A percentile compares a stretch with the other conserved stretches of the same genome.
Conservation (phyloP, 2,113 vertebrate genomes). For the Crotalus viridis region DNA sequence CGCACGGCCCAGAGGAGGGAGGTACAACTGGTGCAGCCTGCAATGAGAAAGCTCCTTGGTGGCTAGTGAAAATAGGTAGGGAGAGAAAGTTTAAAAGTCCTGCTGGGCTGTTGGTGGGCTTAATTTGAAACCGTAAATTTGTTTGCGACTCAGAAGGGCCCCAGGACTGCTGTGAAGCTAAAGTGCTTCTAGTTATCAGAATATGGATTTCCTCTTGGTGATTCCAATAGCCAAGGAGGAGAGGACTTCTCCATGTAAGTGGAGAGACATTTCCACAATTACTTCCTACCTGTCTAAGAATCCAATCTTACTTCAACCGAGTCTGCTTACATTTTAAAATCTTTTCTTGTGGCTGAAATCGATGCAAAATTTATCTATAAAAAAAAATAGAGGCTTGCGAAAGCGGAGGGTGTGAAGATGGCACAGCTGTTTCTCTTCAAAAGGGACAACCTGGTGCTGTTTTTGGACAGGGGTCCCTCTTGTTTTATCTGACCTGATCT, state of each 20-base stretch:
- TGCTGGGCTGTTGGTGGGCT: not conserved
- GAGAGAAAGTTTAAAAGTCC: not conserved
- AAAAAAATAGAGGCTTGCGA: not conserved
- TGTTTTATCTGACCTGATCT: too few species aligned
- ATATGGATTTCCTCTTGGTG: slow-evolving; percentile 12
- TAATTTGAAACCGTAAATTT: not conserved
- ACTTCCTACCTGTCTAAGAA: not conserved
- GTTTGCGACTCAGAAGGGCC: not conserved
- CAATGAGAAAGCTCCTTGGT: not conserved
- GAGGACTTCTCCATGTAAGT: not conserved
- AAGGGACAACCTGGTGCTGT: not conserved
- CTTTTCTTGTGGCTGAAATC: not conserved
- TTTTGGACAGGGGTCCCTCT: not conserved
- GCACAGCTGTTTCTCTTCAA: not conserved
- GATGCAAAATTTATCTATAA: not conserved
- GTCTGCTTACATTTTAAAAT: not conserved
- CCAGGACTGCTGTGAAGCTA: not conserved
- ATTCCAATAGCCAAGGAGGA: not conserved
- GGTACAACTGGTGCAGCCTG: accelerated
- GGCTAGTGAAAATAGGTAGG: not conserved
- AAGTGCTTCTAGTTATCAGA: not conserved
- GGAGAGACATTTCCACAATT: not conserved
- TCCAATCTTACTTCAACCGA: too few species aligned
- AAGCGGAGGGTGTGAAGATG: not conserved
- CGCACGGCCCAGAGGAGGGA: not conserved